phyloP scores from a whole-genome alignment of 53 echinoderm and acorn worm species.

The Patiria pectinifera region DNA sequence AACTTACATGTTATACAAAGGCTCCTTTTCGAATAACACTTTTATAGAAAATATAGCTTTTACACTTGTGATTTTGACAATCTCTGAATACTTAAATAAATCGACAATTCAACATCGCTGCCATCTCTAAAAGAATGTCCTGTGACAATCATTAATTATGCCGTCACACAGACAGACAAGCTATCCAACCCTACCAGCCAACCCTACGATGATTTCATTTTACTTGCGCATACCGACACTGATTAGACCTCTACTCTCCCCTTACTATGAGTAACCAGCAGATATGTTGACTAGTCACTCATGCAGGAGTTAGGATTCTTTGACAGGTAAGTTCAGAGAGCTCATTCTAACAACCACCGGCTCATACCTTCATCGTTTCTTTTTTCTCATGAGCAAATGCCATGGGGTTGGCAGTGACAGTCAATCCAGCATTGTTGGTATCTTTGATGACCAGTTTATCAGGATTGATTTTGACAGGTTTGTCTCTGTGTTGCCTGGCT shows the following conservation, averaged over 20 bases:
- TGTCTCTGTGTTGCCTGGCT: constrained; percentile 43
- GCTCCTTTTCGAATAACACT: background rate
- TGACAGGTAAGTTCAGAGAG: constrained; percentile 7
- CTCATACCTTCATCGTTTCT: constrained; percentile 65
- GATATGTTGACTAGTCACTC: background rate
- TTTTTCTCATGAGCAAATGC: constrained; percentile 85
- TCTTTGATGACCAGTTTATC: constrained; percentile 77
- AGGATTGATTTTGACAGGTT: constrained; percentile 8
- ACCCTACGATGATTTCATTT: no score
- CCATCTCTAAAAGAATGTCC: background rate
- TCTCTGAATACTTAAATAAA: background rate
- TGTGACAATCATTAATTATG: background rate
- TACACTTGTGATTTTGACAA: constrained; percentile 4
- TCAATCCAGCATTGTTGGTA: constrained; percentile 84
- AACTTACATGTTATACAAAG: constrained; percentile 1
- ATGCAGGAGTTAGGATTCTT: background rate
- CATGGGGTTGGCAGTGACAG: constrained; percentile 88
- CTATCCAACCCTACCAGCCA: background rate
- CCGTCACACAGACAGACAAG: background rate
- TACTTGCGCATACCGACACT: background rate
- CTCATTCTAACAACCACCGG: background rate
- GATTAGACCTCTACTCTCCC: background rate
- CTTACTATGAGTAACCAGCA: background rate
- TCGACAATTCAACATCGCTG: background rate
- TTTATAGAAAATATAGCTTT: constrained; percentile 8